Evolutionary conservation across 2,113 vertebrate genomes (phyloP).

Genomic region (Plestiodon gilberti): DNA sequence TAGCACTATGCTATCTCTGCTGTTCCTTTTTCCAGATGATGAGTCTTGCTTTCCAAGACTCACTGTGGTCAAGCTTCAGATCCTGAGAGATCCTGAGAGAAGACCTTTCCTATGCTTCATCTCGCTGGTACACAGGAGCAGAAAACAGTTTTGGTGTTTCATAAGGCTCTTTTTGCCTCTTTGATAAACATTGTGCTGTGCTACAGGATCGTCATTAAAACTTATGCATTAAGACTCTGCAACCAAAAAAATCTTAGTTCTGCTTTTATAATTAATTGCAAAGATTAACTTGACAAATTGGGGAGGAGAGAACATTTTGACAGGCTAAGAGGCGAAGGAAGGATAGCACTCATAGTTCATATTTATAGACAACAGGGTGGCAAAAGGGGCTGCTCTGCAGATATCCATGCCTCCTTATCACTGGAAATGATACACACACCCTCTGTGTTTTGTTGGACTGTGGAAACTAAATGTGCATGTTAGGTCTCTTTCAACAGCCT

Average conservation of each 20-base stretch:
- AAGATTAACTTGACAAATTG: background rate
- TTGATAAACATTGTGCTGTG: background rate
- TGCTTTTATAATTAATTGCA: background rate
- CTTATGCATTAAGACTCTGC: background rate
- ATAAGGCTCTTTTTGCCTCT: background rate
- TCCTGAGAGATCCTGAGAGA: background rate
- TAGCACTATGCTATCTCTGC: background rate
- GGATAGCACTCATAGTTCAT: background rate
- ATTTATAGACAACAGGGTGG: background rate
- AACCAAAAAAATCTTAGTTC: background rate
- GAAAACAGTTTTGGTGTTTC: background rate
- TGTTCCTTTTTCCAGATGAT: background rate
- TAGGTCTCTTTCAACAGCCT: background rate
- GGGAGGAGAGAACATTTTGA: conserved; percentile 9
- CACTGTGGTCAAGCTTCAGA: background rate
- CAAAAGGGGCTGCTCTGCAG: background rate
- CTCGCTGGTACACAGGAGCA: background rate
- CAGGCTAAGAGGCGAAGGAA: background rate
- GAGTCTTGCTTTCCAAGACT: background rate
- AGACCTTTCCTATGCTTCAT: background rate
- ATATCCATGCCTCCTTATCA: background rate
- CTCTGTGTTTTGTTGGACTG: background rate
- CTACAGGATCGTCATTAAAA: background rate
- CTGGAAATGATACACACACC: background rate
- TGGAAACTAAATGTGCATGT: background rate